Evolutionary conservation across 2,797 vertebrate species (phyloP), one percentile per base, ranked within the genome.

Genomic region (Danio aesculapii): DNA sequence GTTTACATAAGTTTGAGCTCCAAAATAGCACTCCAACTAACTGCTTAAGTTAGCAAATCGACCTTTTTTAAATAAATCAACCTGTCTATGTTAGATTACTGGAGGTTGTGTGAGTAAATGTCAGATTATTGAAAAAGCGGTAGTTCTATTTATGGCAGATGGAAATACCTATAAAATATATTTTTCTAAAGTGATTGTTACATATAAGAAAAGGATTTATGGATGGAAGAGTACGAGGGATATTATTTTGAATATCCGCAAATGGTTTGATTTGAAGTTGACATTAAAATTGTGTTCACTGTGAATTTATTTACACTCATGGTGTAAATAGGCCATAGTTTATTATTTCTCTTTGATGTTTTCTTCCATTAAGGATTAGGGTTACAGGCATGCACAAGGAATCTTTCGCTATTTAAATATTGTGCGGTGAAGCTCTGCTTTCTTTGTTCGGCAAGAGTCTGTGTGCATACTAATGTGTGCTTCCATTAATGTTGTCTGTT

Each of bases 391-490:
- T 49, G 55, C 55, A 74, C 55, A 16, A 59, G 43, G 52, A 71
- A 49, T 47, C 19, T 30, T 74, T 59, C 44, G 21, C 57, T 53
- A 55, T 55, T 67, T 66, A 76, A 66, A 55, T 76, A 76, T 76
- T 76, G 50, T 10, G 39, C 77, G 1, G 8, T 79, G 57, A 52
- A 59, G 39, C 41, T 63, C 13, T 9, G 50, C 49, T 55, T 66
- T 77, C 75, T 76, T 76, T 76, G 62, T 75, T 75, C 59, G 61
- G 58, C 6, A 41, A 5, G 49, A 52, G 39, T 46, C 62, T 77
- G 50, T 67, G 50, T 8, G 62, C 41, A 67, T 77, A 77, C 62
- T 67, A n/a, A 77, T 67, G 55, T 46, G 50, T 57, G 50, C 62
- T 77, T 47, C 50, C 8, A 55, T 16, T 77, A 57, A 46, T 57